Percentiles rank a stretch among this genome's conserved stretches.
Evolutionary conservation across 2,113 vertebrate species (phyloP).

Genomic region (Dicerorhinus sumatrensis): DNA sequence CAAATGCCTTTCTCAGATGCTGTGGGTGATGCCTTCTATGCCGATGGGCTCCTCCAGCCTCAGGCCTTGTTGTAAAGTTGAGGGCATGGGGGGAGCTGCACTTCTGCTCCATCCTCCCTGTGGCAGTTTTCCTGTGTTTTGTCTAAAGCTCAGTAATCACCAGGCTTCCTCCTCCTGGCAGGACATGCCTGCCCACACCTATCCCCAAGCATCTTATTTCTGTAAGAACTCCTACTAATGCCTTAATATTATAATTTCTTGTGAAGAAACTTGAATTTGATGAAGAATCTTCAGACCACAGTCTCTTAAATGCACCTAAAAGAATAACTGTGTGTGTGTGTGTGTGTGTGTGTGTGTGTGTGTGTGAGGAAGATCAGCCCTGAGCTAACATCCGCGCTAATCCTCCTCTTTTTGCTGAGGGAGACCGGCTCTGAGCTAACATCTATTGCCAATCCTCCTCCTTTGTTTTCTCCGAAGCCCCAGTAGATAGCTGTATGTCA

Average conservation of each 20-base stretch:
- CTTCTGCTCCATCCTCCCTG: neutral
- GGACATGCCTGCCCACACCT: neutral
- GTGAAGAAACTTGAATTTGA: neutral
- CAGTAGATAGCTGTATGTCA: too few species aligned
- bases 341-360: too few species aligned
- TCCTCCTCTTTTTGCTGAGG: too few species aligned
- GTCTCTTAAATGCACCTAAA: neutral
- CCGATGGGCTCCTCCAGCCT: neutral
- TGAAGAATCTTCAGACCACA: neutral
- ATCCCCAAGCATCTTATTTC: too few species aligned
- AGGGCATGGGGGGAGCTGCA: too few species aligned
- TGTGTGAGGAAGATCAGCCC: too few species aligned
- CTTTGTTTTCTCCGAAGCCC: too few species aligned
- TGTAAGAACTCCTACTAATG: neutral
- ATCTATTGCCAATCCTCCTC: too few species aligned
- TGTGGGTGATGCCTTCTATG: neutral
- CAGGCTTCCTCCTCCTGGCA: too few species aligned
- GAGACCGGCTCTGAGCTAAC: too few species aligned
- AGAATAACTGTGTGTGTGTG: neutral
- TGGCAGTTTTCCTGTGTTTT: rapidly evolving
- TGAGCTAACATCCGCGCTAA: too few species aligned
- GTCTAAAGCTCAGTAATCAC: neutral
- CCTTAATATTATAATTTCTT: neutral
- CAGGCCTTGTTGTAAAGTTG: neutral
- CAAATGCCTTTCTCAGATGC: neutral